Evolutionary conservation across 2,113 vertebrate species (phyloP), one percentile per base, ranked within the genome.

Genomic region (Emydocephalus ijimae): DNA sequence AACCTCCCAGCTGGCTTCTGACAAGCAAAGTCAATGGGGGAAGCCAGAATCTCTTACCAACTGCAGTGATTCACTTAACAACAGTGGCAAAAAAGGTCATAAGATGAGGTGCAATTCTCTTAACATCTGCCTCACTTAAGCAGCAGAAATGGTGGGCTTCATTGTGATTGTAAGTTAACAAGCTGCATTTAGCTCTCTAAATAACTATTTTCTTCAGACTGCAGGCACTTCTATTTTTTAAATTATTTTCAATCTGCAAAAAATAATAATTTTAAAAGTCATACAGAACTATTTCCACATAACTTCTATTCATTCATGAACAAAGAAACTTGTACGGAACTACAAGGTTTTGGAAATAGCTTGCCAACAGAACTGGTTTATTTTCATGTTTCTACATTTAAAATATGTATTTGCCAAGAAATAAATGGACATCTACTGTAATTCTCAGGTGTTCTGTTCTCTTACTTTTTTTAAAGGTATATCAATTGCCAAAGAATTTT

Each of bases 401-500:
- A 85, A 94, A 90, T 24, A 93, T 15, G 0, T 45, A 54, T 57
- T 92, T 94, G 92, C 93, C 93, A 64, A 92, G 45, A 94, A 94
- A 14, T 29, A 93, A 87, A 91, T 45, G 12, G 0, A 55, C 88
- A 54, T 23, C 29, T 48, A 20, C 39, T 89, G 21, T 4, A 61
- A 92, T 90, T 69, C 92, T 94, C 92, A 64, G 90, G 64, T 88
- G 52, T 90, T 87, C 69, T 92, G 81, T 74, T 89, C 91, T 94
- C 74, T 43, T 59, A 4, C 93, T 59, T 93, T 59, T 91, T 91
- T 93, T 90, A 94, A 95, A 92, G 26, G 85, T 93, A 64, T 91
- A 23, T 45, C 89, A 92, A 69, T 89, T 69, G 95, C 95, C 96
- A 96, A 95, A 96, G 90, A 89, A 24, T 39, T 95, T 95, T 92